Percentiles rank a stretch among this genome's conserved stretches.
Evolutionary conservation across 2,797 vertebrate species (phyloP).

Genomic region (Austrolebias charrua): DNA sequence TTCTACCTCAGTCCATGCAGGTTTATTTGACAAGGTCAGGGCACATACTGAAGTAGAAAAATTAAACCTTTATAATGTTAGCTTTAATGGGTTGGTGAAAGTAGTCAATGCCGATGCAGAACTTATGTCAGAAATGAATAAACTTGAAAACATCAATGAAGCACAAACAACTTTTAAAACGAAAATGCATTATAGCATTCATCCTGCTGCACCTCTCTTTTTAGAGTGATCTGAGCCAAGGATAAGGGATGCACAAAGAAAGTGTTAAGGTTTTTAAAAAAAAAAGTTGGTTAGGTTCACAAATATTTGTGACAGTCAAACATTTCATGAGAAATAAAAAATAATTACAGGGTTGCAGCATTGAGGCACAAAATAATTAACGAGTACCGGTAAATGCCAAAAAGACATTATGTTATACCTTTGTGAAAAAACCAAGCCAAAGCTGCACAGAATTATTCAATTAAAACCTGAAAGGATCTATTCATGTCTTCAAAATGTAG

Average conservation of each 20-base stretch:
- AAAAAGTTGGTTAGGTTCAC: conserved; percentile 22
- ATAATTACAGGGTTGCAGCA: conserved; percentile 22
- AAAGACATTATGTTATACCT: conserved; percentile 5
- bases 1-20: not conserved
- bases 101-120: conserved; percentile 9
- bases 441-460: not conserved
- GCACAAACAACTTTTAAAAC: conserved; percentile 13
- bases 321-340: conserved; percentile 31
- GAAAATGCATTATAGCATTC: conserved; percentile 24
- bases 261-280: conserved; percentile 18
- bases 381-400: not conserved
- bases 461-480: conserved; percentile 21
- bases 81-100: not conserved
- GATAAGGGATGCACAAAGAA: conserved; percentile 22
- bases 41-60: not conserved
- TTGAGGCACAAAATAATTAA: conserved; percentile 2
- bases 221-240: conserved; percentile 37
- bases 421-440: conserved; percentile 12
- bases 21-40: too few relatives aligned
- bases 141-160: conserved; percentile 20
- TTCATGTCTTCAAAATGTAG: conserved; percentile 12
- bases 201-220: conserved; percentile 20
- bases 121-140: conserved; percentile 23
- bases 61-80: conserved; percentile 5
- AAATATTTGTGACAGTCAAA: not conserved